Base-by-base conservation (phyloP, 2,797 vertebrate genomes). In the Caiman crocodilus region DNA sequence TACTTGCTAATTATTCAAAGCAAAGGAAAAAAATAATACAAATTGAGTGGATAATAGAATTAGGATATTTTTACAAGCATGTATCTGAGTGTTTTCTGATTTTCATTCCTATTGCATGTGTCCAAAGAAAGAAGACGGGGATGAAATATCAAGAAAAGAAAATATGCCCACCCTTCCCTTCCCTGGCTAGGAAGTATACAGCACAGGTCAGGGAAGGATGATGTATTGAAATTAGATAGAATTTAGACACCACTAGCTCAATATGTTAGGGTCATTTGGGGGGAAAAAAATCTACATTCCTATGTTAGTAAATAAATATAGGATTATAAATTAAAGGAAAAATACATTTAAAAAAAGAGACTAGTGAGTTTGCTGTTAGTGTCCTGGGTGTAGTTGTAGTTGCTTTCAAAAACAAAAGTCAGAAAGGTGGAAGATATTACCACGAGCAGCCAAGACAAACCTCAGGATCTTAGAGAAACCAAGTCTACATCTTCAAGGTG, bases 361-460 rank as follows among this genome's bases (percentile, higher is more conserved):
- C 55, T 69, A 32, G 28, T 26, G 26, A 50, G 75, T 78, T 89
- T 78, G 57, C 23, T 23, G 23, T 61, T 61, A 25, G 60, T 13
- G 26, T 12, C 11, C 17, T 13, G 57, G 76, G 55, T 57, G 42
- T 50, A 2, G 75, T 58, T 85, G 83, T 76, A 21, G 30, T 71
- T 75, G 65, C 55, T 65, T 25, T 67, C 57, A 25, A 5, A 4
- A 11, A 25, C 21, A 61, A 23, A 61, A 61, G 5, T 9, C 26
- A 28, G 60, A 79, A 89, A 17, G 23, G 60, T 32, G 10, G 55
- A 65, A 78, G 83, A 16, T 83, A 64, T 60, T 67, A 78, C 64
- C 82, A 16, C 0, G 58, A 64, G 32, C 56, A 5, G 59, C 85
- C 85, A 8, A 26, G n/a, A 64, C 1, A 0, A 59, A 50, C 64